Evolutionary conservation across 2,113 vertebrate species (phyloP), one percentile per base, ranked within the genome.

Genomic region (Leptobrachium ailaonicum): DNA sequence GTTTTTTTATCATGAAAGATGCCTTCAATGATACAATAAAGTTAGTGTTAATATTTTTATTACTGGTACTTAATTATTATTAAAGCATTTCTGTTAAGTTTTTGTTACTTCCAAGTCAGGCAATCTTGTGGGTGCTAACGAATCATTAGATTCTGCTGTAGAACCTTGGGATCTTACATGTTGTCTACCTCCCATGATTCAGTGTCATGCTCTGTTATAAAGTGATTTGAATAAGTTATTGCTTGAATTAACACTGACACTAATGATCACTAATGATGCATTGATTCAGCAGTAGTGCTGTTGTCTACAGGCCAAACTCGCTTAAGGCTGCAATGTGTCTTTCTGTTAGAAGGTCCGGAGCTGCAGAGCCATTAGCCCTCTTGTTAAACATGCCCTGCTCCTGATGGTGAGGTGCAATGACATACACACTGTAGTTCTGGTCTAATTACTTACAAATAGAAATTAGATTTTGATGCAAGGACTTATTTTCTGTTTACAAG

Each of bases 191-290:
- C 56, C 56, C 56, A 14, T 60, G 56, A 4, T 60, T 13, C 13
- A 60, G 13, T 3, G 11, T 60, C 56, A 12, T 60, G 56, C 13
- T 60, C 56, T 60, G 56, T 60, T 12, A 60, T 3, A 60, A 11
- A 11, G 13, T 14, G 13, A 60, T 60, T 60, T 60, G 56, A 60
- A 60, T 60, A 60, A 7, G 56, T 60, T 60, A 60, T 60, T 60
- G 56, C 56, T 60, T 60, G 56, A 60, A 60, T 60, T 60, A 60
- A 14, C 56, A 60, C 56, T 60, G 56, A 60, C 56, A 60, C 56
- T 60, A 60, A 60, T 60, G 56, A 13, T 60, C 56, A 60, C 56
- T 60, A 60, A 60, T 60, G 56, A 60, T 60, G 56, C 56, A 60
- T 60, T 60, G 56, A 1, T 60, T 11, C 56, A 60, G 56, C 13